Evolutionary conservation across 1,140 invertebrate genomes (phyloP).

Genomic region (Anagrus nilaparvatae): DNA sequence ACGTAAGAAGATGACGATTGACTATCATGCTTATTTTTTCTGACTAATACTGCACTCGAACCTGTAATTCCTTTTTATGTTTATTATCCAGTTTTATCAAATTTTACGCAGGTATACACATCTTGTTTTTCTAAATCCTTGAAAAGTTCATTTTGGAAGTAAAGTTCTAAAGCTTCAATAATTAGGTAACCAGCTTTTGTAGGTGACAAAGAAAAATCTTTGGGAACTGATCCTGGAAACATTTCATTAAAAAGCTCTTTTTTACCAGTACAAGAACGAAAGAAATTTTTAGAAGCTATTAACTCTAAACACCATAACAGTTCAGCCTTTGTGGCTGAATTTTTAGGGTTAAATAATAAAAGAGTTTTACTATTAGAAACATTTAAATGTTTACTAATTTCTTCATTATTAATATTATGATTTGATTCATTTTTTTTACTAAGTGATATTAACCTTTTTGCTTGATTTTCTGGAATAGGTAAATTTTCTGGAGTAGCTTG

Average conservation of each 20-base stretch:
- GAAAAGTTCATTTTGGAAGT: slow-evolving; percentile 2
- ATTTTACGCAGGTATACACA: not conserved
- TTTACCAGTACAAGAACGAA: not conserved
- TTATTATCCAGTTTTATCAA: not conserved
- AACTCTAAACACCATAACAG: too few species aligned
- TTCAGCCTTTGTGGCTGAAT: too few species aligned
- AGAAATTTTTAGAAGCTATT: not conserved
- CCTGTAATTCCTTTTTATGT: slow-evolving; percentile 5
- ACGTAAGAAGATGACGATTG: not conserved
- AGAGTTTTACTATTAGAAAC: too few species aligned
- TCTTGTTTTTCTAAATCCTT: not conserved
- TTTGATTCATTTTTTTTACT: too few species aligned
- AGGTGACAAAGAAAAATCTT: slow-evolving; percentile 1
- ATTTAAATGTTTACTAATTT: too few species aligned
- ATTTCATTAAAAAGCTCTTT: slow-evolving; percentile 1
- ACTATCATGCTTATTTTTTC: not conserved
- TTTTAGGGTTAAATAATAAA: too few species aligned
- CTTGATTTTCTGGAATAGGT: too few species aligned
- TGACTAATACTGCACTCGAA: slow-evolving; percentile 1
- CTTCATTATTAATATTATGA: too few species aligned
- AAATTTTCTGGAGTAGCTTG: too few species aligned
- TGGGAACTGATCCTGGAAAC: not conserved
- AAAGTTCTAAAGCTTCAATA: not conserved
- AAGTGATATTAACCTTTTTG: too few species aligned
- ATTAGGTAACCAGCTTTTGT: slow-evolving; percentile 1